A percentile compares a stretch with the other conserved stretches of the same genome.
Conservation (phyloP, 1,140 invertebrate species). For the Eumaeus atala region DNA sequence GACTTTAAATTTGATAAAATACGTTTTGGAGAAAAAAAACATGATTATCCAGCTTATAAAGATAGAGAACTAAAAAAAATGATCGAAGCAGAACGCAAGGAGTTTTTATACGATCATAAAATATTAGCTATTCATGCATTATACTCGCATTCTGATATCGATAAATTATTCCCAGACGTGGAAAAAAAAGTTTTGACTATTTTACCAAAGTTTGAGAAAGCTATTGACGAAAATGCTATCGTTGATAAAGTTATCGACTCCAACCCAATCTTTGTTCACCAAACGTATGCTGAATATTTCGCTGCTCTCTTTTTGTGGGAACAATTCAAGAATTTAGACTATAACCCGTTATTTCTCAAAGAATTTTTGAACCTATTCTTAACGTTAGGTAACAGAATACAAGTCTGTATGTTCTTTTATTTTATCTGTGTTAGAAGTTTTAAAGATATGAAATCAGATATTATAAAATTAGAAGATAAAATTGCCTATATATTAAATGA, state of each 20-base stretch:
- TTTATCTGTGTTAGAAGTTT: slow-evolving; percentile 2
- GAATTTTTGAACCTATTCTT: slow-evolving; percentile 9
- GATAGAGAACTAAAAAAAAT: slow-evolving; percentile 8
- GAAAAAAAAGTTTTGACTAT: background rate
- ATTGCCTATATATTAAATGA: slow-evolving; percentile 1
- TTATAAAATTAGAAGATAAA: background rate
- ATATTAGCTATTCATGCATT: slow-evolving; percentile 7
- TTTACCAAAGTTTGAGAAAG: background rate
- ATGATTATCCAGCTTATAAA: background rate
- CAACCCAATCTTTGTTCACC: slow-evolving; percentile 5
- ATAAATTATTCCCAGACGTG: background rate
- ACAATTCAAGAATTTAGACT: slow-evolving; percentile 9
- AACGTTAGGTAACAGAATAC: slow-evolving; percentile 3
- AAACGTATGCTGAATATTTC: slow-evolving; percentile 14
- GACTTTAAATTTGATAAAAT: slow-evolving; percentile 12
- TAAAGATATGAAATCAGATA: background rate
- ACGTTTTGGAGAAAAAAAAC: slow-evolving; percentile 16
- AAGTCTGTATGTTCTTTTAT: slow-evolving; percentile 14
- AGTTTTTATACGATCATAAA: slow-evolving; percentile 13
- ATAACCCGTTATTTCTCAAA: background rate
- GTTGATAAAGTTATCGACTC: background rate
- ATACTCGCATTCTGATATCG: slow-evolving; percentile 1
- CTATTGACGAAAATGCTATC: slow-evolving; percentile 11
- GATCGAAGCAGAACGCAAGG: background rate
- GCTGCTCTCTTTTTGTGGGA: slow-evolving; percentile 10